Base-by-base conservation (phyloP, 2,113 vertebrate genomes). In the Gymnorhina tibicen region DNA sequence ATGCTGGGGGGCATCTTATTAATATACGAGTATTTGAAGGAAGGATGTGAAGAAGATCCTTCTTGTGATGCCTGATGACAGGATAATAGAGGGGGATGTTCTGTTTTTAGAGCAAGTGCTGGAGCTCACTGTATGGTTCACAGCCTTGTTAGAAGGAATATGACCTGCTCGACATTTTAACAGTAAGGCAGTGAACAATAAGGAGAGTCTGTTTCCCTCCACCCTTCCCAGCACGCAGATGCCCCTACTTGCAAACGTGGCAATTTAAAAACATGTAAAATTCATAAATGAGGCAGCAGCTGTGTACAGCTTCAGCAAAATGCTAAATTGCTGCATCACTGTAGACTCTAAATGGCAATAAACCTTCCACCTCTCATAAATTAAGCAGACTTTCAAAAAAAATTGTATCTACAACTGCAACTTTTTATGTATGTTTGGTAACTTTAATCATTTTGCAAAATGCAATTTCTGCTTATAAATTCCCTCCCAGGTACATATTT, bases 371-470 rank as follows among this genome's bases (percentile, higher is more conserved):
- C 98, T 98, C 98, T 97, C 98, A 97, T 98, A 98, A 98, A 98
- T 98, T 97, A 98, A 98, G 97, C 97, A 98, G 97, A 89, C 97
- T 97, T 98, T 98, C 49, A 95, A 97, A 97, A 98, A 98, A 98
- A 98, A 97, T 80, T 84, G 52, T 97, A 97, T 97, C 98, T 97
- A 76, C 96, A 95, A 93, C 97, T 97, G 97, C 97, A 98, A 98
- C 97, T 98, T 98, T 98, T 98, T 98, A 98, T 98, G 97, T 97
- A 97, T 98, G 97, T 98, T 98, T 97, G 97, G 98, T 97, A 98
- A 98, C 98, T 98, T 98, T 98, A 98, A 98, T 98, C 94, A 97
- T 98, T 98, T 98, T 98, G 98, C 97, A 98, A 98, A 98, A 98
- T 98, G 97, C 53, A 74, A 98, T 98, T 98, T 97, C 91, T 97